A percentile compares a stretch with the other conserved stretches of the same genome.
Conservation (phyloP, 2,113 vertebrate species). For the Amazona guildingii region DNA sequence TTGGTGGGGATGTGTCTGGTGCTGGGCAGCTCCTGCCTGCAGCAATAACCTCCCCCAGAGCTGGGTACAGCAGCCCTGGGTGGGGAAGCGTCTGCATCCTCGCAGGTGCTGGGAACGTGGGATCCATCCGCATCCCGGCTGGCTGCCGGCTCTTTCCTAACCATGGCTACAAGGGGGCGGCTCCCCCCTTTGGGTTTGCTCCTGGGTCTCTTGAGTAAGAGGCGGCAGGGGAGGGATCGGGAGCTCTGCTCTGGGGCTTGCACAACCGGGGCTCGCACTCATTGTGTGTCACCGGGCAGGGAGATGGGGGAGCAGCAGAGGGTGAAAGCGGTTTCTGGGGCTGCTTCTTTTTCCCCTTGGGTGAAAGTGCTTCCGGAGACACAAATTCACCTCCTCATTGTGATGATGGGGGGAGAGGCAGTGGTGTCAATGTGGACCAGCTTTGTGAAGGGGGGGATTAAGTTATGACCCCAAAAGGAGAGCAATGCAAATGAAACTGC, state of each 20-base stretch:
- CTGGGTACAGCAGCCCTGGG: neutral
- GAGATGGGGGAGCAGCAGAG: neutral
- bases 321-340: neutral
- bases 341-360: neutral
- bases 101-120: neutral
- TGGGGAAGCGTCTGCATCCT: neutral
- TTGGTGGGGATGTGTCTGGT: neutral
- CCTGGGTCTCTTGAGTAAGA: neutral
- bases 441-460: neutral
- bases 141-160: neutral
- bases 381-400: neutral
- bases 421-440: fast-evolving
- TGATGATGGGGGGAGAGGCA: neutral
- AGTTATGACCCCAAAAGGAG: neutral
- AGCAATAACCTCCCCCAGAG: neutral
- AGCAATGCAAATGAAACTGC: fast-evolving
- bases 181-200: neutral
- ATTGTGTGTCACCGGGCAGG: neutral
- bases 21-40: neutral
- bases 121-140: neutral
- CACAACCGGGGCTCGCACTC: fast-evolving
- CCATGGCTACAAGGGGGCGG: fast-evolving
- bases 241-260: neutral
- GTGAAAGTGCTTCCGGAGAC: fast-evolving
- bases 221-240: neutral